Evolutionary conservation across 30 jellyfish, hydroid and myxozoan species (phyloP).

Genomic region (Aurelia sp.): DNA sequence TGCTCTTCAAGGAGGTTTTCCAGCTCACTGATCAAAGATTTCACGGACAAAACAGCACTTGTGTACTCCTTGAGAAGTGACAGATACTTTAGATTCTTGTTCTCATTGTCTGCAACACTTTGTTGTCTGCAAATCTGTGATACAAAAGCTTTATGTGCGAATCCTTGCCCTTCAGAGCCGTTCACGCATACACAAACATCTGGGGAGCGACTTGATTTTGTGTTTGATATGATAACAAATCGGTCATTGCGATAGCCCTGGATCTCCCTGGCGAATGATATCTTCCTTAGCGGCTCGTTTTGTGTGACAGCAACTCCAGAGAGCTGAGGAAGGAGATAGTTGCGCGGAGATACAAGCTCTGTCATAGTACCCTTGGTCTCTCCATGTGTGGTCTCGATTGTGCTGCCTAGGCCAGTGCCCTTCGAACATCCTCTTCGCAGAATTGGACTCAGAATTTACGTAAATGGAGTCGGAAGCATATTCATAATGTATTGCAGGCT

Average conservation of each 20-base stretch:
- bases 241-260: slow-evolving; percentile 10
- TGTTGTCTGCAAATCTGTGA: slow-evolving; percentile 38
- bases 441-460: no score
- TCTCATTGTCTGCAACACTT: slow-evolving; percentile 9
- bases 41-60: slow-evolving; percentile 12
- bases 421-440: slow-evolving; percentile 25
- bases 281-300: slow-evolving; percentile 3
- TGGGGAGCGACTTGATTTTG: slow-evolving; percentile 41
- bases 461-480: no score
- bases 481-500: no score
- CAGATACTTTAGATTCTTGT: slow-evolving; percentile 13
- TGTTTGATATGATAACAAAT: slow-evolving; percentile 33
- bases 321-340: slow-evolving; percentile 53
- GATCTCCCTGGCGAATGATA: slow-evolving; percentile 1
- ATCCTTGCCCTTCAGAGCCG: slow-evolving; percentile 56
- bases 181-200: slow-evolving; percentile 44
- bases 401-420: slow-evolving; percentile 42
- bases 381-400: slow-evolving; percentile 63
- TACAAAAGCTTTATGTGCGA: slow-evolving; percentile 29
- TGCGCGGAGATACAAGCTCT: slow-evolving; percentile 16
- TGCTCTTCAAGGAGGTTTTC: slow-evolving; percentile 50
- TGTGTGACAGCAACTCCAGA: slow-evolving; percentile 36
- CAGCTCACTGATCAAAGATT: slow-evolving; percentile 34
- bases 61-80: slow-evolving; percentile 45
- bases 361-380: slow-evolving; percentile 50